Conservation (phyloP, 2,888 invertebrate species). For the Lysandra bellargus region DNA sequence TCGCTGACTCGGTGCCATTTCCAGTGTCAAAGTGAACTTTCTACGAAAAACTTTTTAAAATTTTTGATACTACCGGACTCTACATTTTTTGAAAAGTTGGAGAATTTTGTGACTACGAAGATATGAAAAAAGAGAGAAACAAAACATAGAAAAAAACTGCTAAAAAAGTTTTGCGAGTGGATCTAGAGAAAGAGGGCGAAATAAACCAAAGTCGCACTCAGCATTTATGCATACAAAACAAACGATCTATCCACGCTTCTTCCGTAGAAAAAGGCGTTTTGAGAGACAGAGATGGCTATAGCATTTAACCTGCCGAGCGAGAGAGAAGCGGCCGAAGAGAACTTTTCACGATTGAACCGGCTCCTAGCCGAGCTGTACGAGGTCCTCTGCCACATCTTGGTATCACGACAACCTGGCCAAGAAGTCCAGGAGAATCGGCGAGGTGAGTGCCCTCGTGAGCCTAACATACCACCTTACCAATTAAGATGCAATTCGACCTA, state of each 20-base stretch:
- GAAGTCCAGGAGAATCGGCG: conserved; percentile 72
- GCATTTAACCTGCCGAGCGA: conserved; percentile 80
- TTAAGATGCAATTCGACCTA: conserved; percentile 81
- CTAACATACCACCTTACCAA: conserved; percentile 77
- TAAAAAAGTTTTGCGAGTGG: not conserved
- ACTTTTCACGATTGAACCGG: conserved; percentile 80
- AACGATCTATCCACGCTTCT: conserved; percentile 71
- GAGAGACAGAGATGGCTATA: conserved; percentile 79
- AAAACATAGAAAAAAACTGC: not conserved
- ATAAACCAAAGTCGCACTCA: conserved; percentile 53
- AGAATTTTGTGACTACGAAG: not conserved
- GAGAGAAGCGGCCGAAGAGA: conserved; percentile 78
- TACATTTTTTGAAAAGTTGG: conserved; percentile 36
- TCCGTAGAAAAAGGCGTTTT: conserved; percentile 67
- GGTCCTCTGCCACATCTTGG: conserved; percentile 79
- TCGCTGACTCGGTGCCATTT: conserved; percentile 49
- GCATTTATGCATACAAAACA: conserved; percentile 75
- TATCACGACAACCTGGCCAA: conserved; percentile 74
- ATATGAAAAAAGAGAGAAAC: conserved; percentile 28
- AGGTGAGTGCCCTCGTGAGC: conserved; percentile 78
- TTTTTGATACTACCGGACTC: conserved; percentile 45
- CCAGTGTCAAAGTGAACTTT: conserved; percentile 64
- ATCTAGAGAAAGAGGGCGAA: conserved; percentile 44
- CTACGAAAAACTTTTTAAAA: conserved; percentile 42
- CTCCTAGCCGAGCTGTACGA: conserved; percentile 79